Base-by-base conservation (phyloP, 2,113 vertebrate species). In the Lasiurus borealis region DNA sequence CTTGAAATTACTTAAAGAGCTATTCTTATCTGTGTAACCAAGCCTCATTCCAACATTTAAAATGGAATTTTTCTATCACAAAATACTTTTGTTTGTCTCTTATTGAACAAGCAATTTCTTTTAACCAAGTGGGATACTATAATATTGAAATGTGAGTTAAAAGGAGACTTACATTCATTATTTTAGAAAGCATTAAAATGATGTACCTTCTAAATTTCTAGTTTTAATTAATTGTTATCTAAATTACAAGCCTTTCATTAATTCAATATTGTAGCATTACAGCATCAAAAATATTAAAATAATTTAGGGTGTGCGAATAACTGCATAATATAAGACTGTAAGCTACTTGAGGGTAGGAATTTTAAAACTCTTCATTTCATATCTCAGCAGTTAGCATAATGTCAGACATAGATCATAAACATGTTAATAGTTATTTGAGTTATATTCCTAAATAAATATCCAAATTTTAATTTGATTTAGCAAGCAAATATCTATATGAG, bases 391-490 rank as follows among this genome's bases (percentile, higher is more conserved):
- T 8, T 82, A 5, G 5, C 9, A 71, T 48, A 78, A 82, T 31
- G 14, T 46, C 16, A 80, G 23, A 8, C 14, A 84, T 2, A 81
- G 14, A 64, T 31, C 2, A 75, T 64, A 18, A 69, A 34, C 3
- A 81, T 21, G 34, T 66, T 82, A 69, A 29, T 6, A 84, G 15
- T 68, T 88, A 7, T 62, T 85, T 90, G 15, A 68, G 31, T 88
- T 71, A 72, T 25, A 64, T 36, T 85, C 23, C 40, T 81, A 87
- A 77, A 76, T 57, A 90, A 57, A 6, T 23, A 80, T 64, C 16
- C 4, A 68, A 40, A 83, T 93, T 75, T 94, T 88, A 27, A 66
- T 86, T 15, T 84, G 34, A 86, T 72, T 93, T 91, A 85, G 31
- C 15, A 59, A 91, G 21, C 4, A 75, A 77, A 90, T 76, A 62